phyloP scores from a whole-genome alignment of 2,888 invertebrate genomes.

The Psylliodes chrysocephalus region DNA sequence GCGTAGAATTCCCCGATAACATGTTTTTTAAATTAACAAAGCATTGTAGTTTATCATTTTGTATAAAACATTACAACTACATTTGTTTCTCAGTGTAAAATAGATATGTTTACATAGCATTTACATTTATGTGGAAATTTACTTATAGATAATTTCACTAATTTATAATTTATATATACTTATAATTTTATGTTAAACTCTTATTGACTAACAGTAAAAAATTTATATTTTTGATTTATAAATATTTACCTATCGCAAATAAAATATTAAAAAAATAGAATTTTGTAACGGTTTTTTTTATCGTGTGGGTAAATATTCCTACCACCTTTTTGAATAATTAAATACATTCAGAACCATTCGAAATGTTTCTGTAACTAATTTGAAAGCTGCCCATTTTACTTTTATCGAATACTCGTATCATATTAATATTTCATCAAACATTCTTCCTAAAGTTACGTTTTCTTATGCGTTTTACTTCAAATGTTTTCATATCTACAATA shows the following conservation, averaged over 20 bases:
- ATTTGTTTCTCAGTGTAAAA: constrained; percentile 42
- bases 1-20: constrained; percentile 26
- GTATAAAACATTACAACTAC: constrained; percentile 32
- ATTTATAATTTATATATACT: constrained; percentile 7
- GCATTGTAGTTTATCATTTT: constrained; percentile 35
- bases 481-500: no score
- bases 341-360: no score
- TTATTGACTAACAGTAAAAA: constrained; percentile 4
- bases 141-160: background rate
- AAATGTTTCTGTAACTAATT: no score
- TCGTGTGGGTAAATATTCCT: no score
- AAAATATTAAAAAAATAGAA: no score
- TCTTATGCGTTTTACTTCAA: no score
- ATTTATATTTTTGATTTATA: background rate
- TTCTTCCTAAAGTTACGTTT: no score
- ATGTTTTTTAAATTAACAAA: constrained; percentile 34
- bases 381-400: no score
- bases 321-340: no score
- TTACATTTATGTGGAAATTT: constrained; percentile 14
- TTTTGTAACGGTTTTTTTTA: no score
- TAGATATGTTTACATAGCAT: constrained; percentile 24
- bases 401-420: no score
- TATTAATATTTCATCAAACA: no score
- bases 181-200: background rate
- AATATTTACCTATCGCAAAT: background rate